Conservation (phyloP, 2,113 vertebrate genomes). For the Clarias magur region DNA sequence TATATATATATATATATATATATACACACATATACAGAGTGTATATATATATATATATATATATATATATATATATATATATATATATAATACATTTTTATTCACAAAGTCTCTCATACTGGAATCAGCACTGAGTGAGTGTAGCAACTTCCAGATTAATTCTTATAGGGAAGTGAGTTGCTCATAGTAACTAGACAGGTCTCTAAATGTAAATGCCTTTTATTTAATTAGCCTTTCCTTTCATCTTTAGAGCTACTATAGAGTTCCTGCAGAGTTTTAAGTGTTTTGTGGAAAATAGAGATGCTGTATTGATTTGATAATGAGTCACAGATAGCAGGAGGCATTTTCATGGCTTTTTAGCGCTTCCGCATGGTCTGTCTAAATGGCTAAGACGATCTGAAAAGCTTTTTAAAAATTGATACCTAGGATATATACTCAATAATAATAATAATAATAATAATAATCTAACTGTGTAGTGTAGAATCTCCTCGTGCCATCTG, state of each 20-base stretch:
- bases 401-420: background rate
- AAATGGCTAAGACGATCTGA: background rate
- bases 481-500: too few relatives aligned
- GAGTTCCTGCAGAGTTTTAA: constrained; percentile 22
- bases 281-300: constrained; percentile 13
- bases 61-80: too few relatives aligned
- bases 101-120: background rate
- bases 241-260: constrained; percentile 19
- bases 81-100: background rate
- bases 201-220: constrained; percentile 13
- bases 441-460: background rate
- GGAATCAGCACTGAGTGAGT: background rate
- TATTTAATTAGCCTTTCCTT: constrained; percentile 35
- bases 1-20: too few relatives aligned
- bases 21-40: too few relatives aligned
- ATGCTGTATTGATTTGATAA: constrained; percentile 34
- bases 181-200: background rate
- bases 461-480: background rate
- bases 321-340: constrained; percentile 36
- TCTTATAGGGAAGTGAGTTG: background rate
- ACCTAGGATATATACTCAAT: too few relatives aligned
- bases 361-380: constrained; percentile 5
- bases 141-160: background rate
- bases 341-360: constrained; percentile 43
- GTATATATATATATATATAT: too few relatives aligned